Percentiles rank a stretch among this genome's conserved stretches.
Conservation (phyloP, 2,797 vertebrate species). For the Anguilla pacifica region DNA sequence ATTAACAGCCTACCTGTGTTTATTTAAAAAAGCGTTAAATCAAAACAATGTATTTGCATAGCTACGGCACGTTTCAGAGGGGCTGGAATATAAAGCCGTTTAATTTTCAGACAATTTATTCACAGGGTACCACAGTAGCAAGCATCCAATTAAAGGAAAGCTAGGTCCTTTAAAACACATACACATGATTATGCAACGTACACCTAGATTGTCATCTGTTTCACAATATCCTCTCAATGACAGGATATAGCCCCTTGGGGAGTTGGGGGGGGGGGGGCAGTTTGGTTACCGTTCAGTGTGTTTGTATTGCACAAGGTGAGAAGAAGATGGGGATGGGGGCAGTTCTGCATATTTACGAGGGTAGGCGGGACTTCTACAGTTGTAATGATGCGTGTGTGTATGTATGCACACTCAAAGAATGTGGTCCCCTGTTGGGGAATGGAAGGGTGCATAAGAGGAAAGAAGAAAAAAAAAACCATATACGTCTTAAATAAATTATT, state of each 20-base stretch:
- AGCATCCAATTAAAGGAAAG: not conserved
- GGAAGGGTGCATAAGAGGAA: not conserved
- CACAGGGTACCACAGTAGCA: not conserved
- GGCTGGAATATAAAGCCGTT: not conserved
- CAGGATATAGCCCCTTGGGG: not conserved
- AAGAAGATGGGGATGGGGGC: not conserved
- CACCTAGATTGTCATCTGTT: not conserved
- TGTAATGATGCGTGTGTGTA: not conserved
- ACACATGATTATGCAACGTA: not conserved
- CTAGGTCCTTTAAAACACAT: not conserved
- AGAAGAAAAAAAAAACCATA: not conserved
- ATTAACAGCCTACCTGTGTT: not conserved
- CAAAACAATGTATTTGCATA: not conserved
- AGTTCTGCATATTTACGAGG: not conserved
- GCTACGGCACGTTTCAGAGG: not conserved
- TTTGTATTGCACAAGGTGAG: not conserved
- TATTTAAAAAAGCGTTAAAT: not conserved
- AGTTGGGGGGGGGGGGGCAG: not conserved
- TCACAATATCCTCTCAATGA: not conserved
- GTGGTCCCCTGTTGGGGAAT: not conserved
- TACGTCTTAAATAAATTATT: constrained; percentile 11
- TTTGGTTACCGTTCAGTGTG: not conserved
- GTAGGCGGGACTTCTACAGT: not conserved
- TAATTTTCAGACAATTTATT: not conserved
- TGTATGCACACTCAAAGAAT: not conserved